Percentiles rank a stretch among this genome's conserved stretches.
Conservation (phyloP, 2,113 vertebrate species). For the Peucedramus taeniatus region DNA sequence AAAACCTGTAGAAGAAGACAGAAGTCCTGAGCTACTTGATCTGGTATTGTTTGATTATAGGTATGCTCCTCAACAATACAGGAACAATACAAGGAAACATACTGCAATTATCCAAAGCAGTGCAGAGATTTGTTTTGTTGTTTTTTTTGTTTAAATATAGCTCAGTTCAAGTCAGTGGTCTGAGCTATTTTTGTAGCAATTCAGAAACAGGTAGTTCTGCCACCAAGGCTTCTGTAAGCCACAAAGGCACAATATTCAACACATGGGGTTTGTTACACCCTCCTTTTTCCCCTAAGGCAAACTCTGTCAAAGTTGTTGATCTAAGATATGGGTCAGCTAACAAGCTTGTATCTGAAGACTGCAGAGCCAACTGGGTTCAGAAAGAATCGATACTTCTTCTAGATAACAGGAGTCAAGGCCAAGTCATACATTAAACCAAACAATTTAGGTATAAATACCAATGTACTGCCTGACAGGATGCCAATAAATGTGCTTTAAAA, state of each 20-base stretch:
- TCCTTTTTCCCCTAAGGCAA: not conserved
- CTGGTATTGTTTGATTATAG: not conserved
- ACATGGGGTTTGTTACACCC: not conserved
- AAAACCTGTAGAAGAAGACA: not conserved
- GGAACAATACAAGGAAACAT: not conserved
- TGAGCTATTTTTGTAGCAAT: not conserved
- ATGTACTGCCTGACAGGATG: not conserved
- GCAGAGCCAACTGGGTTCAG: not conserved
- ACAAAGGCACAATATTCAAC: not conserved
- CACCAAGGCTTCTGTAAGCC: not conserved
- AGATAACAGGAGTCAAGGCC: constrained; percentile 1
- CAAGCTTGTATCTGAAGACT: not conserved
- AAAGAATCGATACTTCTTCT: not conserved
- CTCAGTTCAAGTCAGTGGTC: not conserved
- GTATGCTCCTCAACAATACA: not conserved
- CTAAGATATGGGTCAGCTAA: constrained; percentile 21
- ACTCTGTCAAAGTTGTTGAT: not conserved
- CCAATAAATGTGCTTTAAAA: constrained; percentile 17
- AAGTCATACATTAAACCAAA: constrained; percentile 21
- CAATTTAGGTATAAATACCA: constrained; percentile 31
- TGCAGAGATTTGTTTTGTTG: not conserved
- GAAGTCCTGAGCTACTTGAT: not conserved
- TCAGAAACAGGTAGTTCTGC: not conserved
- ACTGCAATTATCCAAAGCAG: not conserved
- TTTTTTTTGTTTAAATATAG: not conserved